Evolutionary conservation across 2,797 vertebrate genomes (phyloP).

Genomic region (Poeciliopsis infans): DNA sequence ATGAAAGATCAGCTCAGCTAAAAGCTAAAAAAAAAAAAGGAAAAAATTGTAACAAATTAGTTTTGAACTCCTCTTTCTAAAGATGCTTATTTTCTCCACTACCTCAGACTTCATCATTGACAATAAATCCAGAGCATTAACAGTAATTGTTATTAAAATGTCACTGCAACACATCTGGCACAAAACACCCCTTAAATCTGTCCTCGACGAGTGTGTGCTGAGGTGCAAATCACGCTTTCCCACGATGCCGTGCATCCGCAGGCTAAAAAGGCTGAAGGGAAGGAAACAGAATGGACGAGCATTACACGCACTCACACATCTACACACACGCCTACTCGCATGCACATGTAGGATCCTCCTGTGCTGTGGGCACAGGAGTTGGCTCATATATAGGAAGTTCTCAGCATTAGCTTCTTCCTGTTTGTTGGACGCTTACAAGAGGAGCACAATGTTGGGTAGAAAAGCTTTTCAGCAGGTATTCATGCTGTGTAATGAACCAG

Average conservation of each 20-base stretch:
- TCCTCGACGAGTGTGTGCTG: constrained; percentile 37
- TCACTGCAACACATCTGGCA: constrained; percentile 50
- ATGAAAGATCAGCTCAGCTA: constrained; percentile 6
- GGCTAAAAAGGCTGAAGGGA: constrained; percentile 58
- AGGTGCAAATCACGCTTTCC: constrained; percentile 76
- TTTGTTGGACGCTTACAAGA: constrained; percentile 69
- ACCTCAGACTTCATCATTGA: constrained; percentile 21
- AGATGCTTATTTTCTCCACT: not conserved
- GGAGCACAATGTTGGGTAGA: constrained; percentile 62
- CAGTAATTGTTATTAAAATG: constrained; percentile 13
- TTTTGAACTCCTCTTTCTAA: not conserved
- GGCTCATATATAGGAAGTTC: constrained; percentile 79
- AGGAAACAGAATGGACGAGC: constrained; percentile 71
- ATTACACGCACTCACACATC: constrained; percentile 25
- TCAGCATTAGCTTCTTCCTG: constrained; percentile 82
- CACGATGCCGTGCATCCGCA: constrained; percentile 75
- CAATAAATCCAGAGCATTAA: constrained; percentile 41
- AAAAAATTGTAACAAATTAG: not conserved
- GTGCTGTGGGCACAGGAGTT: constrained; percentile 52
- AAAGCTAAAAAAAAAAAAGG: not conserved
- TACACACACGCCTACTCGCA: constrained; percentile 26
- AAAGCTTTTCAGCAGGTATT: constrained; percentile 64
- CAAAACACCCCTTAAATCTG: constrained; percentile 67
- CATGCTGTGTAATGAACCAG: constrained; percentile 43
- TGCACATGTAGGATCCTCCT: constrained; percentile 44